Evolutionary conservation across 2,888 invertebrate genomes (phyloP), one percentile per base, ranked within the genome.

Genomic region (Craniophora ligustri): DNA sequence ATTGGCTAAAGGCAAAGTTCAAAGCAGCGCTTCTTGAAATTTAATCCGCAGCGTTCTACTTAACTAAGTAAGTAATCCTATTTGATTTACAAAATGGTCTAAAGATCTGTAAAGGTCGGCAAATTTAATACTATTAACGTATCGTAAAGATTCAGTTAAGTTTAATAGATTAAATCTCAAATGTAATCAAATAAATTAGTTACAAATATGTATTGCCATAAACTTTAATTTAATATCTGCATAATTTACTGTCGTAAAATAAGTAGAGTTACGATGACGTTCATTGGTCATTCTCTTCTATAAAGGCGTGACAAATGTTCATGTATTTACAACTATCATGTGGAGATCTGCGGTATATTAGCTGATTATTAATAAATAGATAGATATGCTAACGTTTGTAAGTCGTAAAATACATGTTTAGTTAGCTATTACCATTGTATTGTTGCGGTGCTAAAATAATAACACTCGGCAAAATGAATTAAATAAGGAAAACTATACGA

Each of bases 21-120:
- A 42, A 13, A 59, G 51, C 40, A 50, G 55, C 55, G 53, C 39
- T 34, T 54, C 63, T 72, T 59, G 65, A 72, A 75, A 66, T 60
- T 73, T 68, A 54, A 65, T 45, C 26, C 36, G 21, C 39, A 19
- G 39, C 26, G 31, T 31, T 26, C 10, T 18, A 11, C 19, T 19
- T 6, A 16, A 39, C 30, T 32, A 8, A 65, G 26, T 32, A 38
- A n/a, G n/a, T 23, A 45, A 66, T 32, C 19, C 36, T 38, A 45
- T 40, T 34, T 36, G 3, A 30, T 39, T 46, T 16, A 46, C 8
- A 0, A 41, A 40, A 50, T 30, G 2, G 21, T 31, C 19, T 44
- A 35, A 30, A 31, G 31, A 39, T 36, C 28, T 60, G 44, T 30
- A 44, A 14, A 7, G 11, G 11, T 34, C 16, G 39, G 38, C 34